phyloP scores from a whole-genome alignment of 2,888 invertebrate genomes.

The Phengaris arion region DNA sequence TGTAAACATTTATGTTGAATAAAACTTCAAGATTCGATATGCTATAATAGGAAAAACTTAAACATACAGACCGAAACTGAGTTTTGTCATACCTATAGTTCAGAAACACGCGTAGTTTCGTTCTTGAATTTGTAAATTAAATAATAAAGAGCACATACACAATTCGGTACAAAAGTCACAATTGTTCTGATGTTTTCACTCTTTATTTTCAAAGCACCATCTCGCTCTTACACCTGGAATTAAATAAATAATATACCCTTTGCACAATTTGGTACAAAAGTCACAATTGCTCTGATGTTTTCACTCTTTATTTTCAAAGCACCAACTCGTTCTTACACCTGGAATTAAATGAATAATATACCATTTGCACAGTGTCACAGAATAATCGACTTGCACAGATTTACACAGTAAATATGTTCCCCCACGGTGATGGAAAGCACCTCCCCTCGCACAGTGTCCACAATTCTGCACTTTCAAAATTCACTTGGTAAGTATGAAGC shows the following conservation, averaged over 20 bases:
- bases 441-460: conserved; percentile 22
- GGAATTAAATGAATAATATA: not conserved
- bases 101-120: not conserved
- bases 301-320: not conserved
- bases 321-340: not conserved
- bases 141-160: conserved; percentile 11
- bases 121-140: not conserved
- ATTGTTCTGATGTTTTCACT: not conserved
- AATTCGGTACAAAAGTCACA: not conserved
- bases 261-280: not conserved
- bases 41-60: no score
- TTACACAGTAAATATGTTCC: conserved; percentile 7
- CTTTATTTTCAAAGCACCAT: conserved; percentile 1
- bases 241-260: not conserved
- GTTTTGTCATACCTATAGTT: conserved; percentile 1
- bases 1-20: no score
- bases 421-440: conserved; percentile 23
- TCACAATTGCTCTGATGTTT: not conserved
- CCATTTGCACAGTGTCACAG: not conserved
- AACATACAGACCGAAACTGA: no score
- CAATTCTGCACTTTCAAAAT: conserved; percentile 25
- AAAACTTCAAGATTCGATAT: no score
- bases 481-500: conserved; percentile 27
- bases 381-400: conserved; percentile 19
- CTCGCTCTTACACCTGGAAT: not conserved